phyloP scores from a whole-genome alignment of 2,888 invertebrate species.

The Elysia crispata region DNA sequence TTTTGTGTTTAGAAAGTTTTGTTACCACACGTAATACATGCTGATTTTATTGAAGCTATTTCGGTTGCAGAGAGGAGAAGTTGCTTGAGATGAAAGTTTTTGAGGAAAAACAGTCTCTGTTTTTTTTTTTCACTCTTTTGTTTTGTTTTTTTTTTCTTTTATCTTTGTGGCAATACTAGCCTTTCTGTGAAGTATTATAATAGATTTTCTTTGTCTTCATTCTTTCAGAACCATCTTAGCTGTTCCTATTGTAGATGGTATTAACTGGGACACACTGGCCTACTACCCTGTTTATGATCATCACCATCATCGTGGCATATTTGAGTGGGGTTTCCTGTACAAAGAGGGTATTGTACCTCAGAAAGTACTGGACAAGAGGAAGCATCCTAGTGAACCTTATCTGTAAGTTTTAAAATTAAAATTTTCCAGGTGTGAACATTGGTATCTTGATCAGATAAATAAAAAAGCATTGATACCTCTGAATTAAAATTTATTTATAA shows the following conservation, averaged over 20 bases:
- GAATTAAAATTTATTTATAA: too few species aligned
- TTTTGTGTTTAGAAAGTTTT: too few species aligned
- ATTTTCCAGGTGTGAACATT: too few species aligned
- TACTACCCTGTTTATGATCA: conserved; percentile 91
- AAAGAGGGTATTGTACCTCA: conserved; percentile 96
- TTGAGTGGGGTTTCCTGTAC: conserved; percentile 99
- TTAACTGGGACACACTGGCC: conserved; percentile 94
- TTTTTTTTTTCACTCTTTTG: conserved; percentile 1
- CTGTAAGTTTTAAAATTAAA: conserved; percentile 79
- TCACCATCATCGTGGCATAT: conserved; percentile 94
- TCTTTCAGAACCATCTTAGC: conserved; percentile 90
- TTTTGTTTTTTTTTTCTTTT: not conserved
- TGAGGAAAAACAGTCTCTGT: too few species aligned
- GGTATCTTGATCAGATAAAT: too few species aligned
- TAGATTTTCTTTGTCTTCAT: too few species aligned
- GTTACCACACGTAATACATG: too few species aligned
- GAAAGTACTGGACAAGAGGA: conserved; percentile 85
- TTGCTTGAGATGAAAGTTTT: too few species aligned
- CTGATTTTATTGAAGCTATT: too few species aligned
- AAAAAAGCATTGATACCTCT: too few species aligned
- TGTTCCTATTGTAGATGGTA: conserved; percentile 97
- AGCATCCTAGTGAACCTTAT: conserved; percentile 94
- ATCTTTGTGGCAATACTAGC: too few species aligned
- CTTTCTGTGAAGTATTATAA: not conserved
- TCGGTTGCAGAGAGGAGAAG: too few species aligned